Base-by-base conservation (phyloP, 1,140 invertebrate genomes). In the Cryptotermes secundus region DNA sequence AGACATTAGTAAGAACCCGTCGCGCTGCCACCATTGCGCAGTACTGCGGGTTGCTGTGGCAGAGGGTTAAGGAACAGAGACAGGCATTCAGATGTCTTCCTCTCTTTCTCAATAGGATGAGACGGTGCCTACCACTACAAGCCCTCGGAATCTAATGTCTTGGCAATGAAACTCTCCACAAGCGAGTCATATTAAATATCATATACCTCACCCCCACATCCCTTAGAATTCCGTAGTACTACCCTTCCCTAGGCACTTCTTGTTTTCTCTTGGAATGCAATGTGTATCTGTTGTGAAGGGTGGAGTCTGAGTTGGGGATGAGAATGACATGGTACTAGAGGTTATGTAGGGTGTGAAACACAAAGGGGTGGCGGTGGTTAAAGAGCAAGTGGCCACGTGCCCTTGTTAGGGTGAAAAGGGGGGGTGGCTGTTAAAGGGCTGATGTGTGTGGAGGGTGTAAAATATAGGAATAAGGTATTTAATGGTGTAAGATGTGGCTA, bases 1-100 rank as follows among this genome's bases (percentile, higher is more conserved):
- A 72, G 31, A 72, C 59, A 72, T 72, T 72, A 72, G 59, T 26
- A 72, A n/a, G 59, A 22, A 59, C 31, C n/a, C n/a, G 59, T 72
- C 26, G n/a, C 31, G 26, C 14, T 31, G 26, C 59, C 31, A 26
- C 59, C 59, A 72, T 72, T 72, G 26, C 3, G 45, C 26, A 31
- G 59, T 72, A 31, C 59, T 31, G 26, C 4, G 59, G 59, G 59
- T 31, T 7, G 26, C 26, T 72, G 59, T 31, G n/a, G 59, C 12
- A 72, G n/a, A 72, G 59, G n/a, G 59, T 72, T 72, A 72, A 72
- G 59, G 59, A 72, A 72, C 26, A 72, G 59, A 72, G 59, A 72
- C 31, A 72, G 26, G 59, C 59, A 72, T 72, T 72, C 59, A 72
- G 59, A 72, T 31, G 59, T 72, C 59, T 72, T 72, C 59, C 31